phyloP scores from a whole-genome alignment of 2,797 vertebrate genomes.

The Alfaro cultratus region DNA sequence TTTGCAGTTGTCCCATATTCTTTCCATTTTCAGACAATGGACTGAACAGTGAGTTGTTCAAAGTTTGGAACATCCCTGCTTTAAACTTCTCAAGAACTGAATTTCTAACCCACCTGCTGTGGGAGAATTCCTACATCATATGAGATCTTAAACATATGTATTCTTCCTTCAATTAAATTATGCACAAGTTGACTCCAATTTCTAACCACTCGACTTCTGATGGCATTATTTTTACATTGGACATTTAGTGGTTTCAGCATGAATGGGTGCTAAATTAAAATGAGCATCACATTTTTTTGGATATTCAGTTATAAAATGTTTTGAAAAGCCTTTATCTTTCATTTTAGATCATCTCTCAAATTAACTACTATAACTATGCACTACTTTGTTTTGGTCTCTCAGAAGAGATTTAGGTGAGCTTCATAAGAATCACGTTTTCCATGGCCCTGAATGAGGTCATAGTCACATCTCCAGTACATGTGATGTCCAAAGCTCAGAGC shows the following conservation, averaged over 20 bases:
- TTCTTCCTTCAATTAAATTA: not conserved
- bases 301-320: not conserved
- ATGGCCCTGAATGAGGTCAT: not conserved
- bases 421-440: not conserved
- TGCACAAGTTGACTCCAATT: not conserved
- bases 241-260: not conserved
- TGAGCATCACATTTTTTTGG: not conserved
- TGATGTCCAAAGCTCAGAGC: conserved; percentile 17
- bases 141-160: not conserved
- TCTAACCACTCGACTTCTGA: not conserved
- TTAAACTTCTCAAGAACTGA: not conserved
- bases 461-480: not conserved
- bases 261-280: not conserved
- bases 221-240: not conserved
- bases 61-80: not conserved
- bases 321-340: not conserved
- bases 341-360: not conserved
- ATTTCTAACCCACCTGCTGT: not conserved
- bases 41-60: not conserved
- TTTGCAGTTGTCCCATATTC: not conserved
- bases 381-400: not conserved
- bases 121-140: not conserved
- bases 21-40: not conserved
- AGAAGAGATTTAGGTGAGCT: not conserved
- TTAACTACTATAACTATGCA: not conserved